Evolutionary conservation across 2,113 vertebrate species (phyloP), one percentile per base, ranked within the genome.

Genomic region (Macaca mulatta): DNA sequence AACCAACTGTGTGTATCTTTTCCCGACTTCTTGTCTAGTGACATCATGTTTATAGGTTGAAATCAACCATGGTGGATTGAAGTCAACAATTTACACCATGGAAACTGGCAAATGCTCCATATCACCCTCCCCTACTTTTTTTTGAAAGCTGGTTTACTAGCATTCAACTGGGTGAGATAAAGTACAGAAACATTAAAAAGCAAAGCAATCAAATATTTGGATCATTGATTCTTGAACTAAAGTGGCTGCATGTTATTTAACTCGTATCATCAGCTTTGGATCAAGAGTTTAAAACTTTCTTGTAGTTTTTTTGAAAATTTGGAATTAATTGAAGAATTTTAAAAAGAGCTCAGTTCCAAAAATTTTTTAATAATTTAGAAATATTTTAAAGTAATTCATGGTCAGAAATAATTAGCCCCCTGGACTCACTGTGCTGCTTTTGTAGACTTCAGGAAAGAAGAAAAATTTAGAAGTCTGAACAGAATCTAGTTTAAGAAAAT

Each of bases 361-460:
- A 40, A 80, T 96, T 91, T 93, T 96, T 67, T 25, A 95, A 78
- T 94, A 72, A 93, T 91, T 97, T 95, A 6, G 94, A 97, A 83
- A 74, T 95, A 94, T 97, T 97, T 97, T 94, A 93, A 95, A 91
- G 30, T 96, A 96, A 96, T 97, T 98, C 25, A 86, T 27, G 92
- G n/a, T 40, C 86, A 97, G 91, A 97, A 98, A 97, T 59, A 96
- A 90, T 97, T 98, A 97, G 2, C 6, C 72, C 64, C 89, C 81
- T 77, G 72, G 93, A 84, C 59, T 87, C 43, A 93, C 32, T 52
- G 13, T 95, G n/a, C 32, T 98, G 32, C 30, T 98, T 98, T 94
- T 97, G 40, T 96, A 89, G 95, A 52, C 81, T 35, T 94, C 72
- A 93, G 90, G 52, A 97, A 97, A 86, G 85, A 97, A 86, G 13